Evolutionary conservation across 2,797 vertebrate species (phyloP), one percentile per base, ranked within the genome.

Genomic region (Chromis chromis): DNA sequence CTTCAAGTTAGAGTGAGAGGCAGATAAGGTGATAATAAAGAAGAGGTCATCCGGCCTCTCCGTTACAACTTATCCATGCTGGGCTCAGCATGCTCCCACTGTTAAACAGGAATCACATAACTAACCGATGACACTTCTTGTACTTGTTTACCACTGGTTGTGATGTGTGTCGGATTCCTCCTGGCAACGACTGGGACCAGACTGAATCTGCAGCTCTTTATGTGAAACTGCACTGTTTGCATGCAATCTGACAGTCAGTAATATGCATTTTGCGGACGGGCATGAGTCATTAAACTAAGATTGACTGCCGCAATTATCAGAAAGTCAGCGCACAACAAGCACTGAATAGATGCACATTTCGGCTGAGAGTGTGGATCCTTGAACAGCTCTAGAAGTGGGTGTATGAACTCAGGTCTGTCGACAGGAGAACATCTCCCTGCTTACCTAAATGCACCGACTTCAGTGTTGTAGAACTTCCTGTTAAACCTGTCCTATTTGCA

Each of bases 401-500:
- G 57, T 46, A 65, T 54, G 65, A 70, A 68, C 61, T 71, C 54
- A 28, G 58, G 60, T 70, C 72, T 60, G 42, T 58, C 33, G 52
- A 59, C 67, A 65, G 53, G 49, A 74, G 63, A 69, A 76, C 50
- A 64, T 81, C 77, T 76, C 73, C 54, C 16, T 12, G 25, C 69
- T 83, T 55, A 58, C 60, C 44, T 70, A 62, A 78, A 78, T 66
- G 57, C 76, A 62, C 54, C 24, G 24, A 76, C 74, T 77, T 81
- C 70, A 87, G 53, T 70, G n/a, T 65, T 52, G 50, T 46, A 39
- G 62, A 78, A 78, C 65, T 73, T 40, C 70, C 76, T 48, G 71
- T 81, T 86, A 85, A 90, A 89, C 61, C 82, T 68, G 80, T 74
- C 79, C 84, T 79, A 89, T 93, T 92, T 91, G 84, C 88, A 84